Evolutionary conservation across 2,797 vertebrate genomes (phyloP).

Genomic region (Scolopax bukidnonensis): DNA sequence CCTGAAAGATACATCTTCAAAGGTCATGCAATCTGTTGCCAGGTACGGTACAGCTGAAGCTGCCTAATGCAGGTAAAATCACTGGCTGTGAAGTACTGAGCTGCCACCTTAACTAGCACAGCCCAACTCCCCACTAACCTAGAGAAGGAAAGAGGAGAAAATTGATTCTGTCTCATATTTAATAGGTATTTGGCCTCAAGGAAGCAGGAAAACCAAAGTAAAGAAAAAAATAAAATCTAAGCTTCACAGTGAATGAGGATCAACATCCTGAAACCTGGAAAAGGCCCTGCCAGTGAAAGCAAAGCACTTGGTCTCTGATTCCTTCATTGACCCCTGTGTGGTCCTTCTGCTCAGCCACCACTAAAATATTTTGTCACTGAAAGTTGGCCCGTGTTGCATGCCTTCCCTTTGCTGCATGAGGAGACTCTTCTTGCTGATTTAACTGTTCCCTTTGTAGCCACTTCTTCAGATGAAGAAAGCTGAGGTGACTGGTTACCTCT

Average conservation of each 20-base stretch:
- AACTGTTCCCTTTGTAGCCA: background rate
- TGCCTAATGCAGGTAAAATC: background rate
- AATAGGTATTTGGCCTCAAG: background rate
- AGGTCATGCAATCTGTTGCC: slow-evolving; percentile 97
- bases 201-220: background rate
- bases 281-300: background rate
- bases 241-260: background rate
- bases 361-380: background rate
- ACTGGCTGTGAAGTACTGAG: background rate
- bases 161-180: background rate
- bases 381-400: background rate
- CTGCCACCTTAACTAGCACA: background rate
- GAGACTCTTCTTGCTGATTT: background rate
- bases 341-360: background rate
- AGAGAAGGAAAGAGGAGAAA: background rate
- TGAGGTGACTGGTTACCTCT: background rate
- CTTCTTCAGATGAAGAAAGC: background rate
- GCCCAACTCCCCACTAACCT: background rate
- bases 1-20: slow-evolving; percentile 96
- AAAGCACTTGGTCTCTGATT: background rate
- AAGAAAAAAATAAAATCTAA: background rate
- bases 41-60: slow-evolving; percentile 81
- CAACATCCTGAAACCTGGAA: background rate
- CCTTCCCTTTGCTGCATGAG: background rate
- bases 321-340: background rate